Conservation (phyloP, 30 jellyfish, hydroid and myxozoan genomes). For the Aurelia aurita complex sp. Pacific region DNA sequence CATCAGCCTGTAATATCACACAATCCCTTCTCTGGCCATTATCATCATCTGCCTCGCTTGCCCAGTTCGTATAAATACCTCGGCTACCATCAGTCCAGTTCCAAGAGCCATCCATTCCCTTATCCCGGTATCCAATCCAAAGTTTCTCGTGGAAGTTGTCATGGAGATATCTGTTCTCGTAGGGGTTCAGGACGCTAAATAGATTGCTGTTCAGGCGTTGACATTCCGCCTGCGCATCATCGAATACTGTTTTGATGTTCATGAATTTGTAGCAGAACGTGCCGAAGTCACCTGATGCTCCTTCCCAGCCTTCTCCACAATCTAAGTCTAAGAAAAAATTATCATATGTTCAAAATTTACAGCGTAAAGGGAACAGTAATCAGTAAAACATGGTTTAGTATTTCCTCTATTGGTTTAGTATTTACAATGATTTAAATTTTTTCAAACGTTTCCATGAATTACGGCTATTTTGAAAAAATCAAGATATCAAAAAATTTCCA, state of each 20-base stretch:
- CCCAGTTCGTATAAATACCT: slow-evolving; percentile 96
- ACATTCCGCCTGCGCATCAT: slow-evolving; percentile 92
- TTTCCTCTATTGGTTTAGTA: no score
- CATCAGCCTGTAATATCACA: slow-evolving; percentile 74
- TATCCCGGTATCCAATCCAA: slow-evolving; percentile 97
- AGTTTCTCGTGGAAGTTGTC: slow-evolving; percentile 89
- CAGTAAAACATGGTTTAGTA: no score
- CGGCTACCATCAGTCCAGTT: slow-evolving; percentile 95
- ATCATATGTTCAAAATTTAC: no score
- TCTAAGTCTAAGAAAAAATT: slow-evolving; percentile 60
- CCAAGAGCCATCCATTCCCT: slow-evolving; percentile 92
- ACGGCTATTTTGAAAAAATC: no score
- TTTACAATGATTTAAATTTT: no score
- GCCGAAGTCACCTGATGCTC: slow-evolving; percentile 98
- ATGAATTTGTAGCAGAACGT: slow-evolving; percentile 93
- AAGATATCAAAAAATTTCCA: no score
- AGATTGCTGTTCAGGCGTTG: slow-evolving; percentile 72
- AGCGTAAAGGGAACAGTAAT: no score
- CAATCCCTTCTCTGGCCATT: slow-evolving; percentile 87
- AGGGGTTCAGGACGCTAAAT: slow-evolving; percentile 90
- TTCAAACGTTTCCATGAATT: no score
- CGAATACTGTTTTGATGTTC: slow-evolving; percentile 83
- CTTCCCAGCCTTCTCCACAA: slow-evolving; percentile 99
- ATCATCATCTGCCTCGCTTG: slow-evolving; percentile 80
- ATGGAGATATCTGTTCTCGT: slow-evolving; percentile 90